Percentiles rank a stretch among this genome's conserved stretches.
phyloP scores from a whole-genome alignment of 2,797 vertebrate genomes.

The Botia kubotai region DNA sequence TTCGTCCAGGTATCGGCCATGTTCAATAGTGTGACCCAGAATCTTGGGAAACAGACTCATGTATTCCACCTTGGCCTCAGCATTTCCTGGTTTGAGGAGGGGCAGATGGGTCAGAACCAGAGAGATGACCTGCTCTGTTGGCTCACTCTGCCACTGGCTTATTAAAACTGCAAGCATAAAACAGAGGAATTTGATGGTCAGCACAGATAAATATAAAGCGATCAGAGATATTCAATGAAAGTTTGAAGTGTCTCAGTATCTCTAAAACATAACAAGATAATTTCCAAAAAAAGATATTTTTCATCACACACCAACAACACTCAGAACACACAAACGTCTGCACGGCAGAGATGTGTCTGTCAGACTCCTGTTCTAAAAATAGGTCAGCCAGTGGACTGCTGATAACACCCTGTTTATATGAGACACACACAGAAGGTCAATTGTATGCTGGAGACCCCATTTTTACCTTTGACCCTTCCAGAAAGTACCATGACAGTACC shows the following conservation, averaged over 20 bases:
- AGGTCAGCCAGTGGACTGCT: slow-evolving; percentile 67
- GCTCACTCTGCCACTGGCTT: slow-evolving; percentile 95
- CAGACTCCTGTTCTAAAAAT: slow-evolving; percentile 79
- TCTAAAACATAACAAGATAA: too few species aligned
- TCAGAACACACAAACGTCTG: slow-evolving; percentile 47
- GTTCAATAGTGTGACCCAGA: slow-evolving; percentile 96
- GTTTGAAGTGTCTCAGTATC: too few species aligned
- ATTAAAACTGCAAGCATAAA: slow-evolving; percentile 83
- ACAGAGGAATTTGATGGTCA: slow-evolving; percentile 27
- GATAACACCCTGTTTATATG: slow-evolving; percentile 72
- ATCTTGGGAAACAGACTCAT: slow-evolving; percentile 97
- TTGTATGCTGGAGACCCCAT: not conserved
- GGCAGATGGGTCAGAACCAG: slow-evolving; percentile 94
- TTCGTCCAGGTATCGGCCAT: slow-evolving; percentile 95
- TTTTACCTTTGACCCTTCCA: slow-evolving; percentile 7
- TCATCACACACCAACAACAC: slow-evolving; percentile 55
- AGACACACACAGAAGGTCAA: slow-evolving; percentile 23
- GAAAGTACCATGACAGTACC: not conserved
- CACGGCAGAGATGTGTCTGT: slow-evolving; percentile 70
- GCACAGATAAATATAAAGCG: not conserved
- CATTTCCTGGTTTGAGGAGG: slow-evolving; percentile 94
- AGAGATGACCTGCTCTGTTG: slow-evolving; percentile 95
- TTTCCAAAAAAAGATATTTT: too few species aligned
- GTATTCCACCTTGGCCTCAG: slow-evolving; percentile 94
- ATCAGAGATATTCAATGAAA: not conserved